Evolutionary conservation across 2,113 vertebrate genomes (phyloP), one percentile per base, ranked within the genome.

Genomic region (Calidris pugnax): DNA sequence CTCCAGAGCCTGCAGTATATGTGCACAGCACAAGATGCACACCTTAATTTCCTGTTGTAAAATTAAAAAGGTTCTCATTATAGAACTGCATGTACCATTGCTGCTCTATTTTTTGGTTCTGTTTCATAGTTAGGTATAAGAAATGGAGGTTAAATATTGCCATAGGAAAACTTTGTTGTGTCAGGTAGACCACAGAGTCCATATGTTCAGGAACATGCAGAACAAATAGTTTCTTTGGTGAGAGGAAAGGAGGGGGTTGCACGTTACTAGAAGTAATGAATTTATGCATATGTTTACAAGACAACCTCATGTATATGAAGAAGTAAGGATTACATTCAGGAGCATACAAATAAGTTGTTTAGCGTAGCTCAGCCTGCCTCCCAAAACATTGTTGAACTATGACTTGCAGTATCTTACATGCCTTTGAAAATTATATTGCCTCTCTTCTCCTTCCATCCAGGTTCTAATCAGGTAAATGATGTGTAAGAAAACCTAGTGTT

Each of bases 391-490:
- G 9, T 3, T 1, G 55, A 60, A 55, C 27, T 79, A 3, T 59
- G 33, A n/a, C 35, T 81, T 64, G 32, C 23, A 50, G 37, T 37
- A 30, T 75, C 30, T 41, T 83, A 23, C 0, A 1, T 81, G 47
- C 69, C 14, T 89, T 80, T 68, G 53, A 56, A 85, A 81, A 33
- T 39, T 28, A 10, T 56, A 45, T 41, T 85, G 41, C 24, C 26
- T 73, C 32, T 63, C 32, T 69, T 71, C 20, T 72, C 14, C 13
- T 43, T 85, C 35, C 28, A 23, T 62, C 71, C 62, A 85, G 69
- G 41, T 50, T 94, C 26, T 87, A 41, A 27, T 82, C 28, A 55
- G 80, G 92, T 95, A 90, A 93, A 90, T 5, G 5, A 67, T 43
- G 18, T 63, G 32, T 84, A 50, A 78, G 86, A 89, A 93, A 86